These are phyloP conservation scores for Manis javanica DNA, from an alignment of 2,797 vertebrate genomes.

Conservation along the genomic window DNA sequence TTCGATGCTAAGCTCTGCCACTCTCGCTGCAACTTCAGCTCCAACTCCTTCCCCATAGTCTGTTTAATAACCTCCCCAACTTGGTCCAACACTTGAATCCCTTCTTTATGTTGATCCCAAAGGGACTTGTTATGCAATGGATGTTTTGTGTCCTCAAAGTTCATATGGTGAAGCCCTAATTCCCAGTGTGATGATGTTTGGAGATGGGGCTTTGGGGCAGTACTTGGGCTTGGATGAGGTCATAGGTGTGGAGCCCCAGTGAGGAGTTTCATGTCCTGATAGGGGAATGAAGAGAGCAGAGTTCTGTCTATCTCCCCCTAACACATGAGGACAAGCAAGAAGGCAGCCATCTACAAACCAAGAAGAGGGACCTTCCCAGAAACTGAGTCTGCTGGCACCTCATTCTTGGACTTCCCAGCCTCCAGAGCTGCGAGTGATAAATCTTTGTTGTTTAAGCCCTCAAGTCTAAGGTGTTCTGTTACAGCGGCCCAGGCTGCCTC, in stretches of 20 bases:
- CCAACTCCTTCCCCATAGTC: rapidly evolving
- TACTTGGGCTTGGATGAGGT: not conserved
- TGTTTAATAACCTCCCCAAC: not conserved
- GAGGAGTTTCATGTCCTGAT: not conserved
- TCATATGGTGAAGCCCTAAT: not conserved
- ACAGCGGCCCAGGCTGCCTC: not conserved
- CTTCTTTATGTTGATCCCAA: not conserved
- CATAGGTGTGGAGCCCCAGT: too few relatives aligned
- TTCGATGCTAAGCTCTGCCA: not conserved
- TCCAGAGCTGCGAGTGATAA: not conserved
- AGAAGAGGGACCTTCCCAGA: not conserved
- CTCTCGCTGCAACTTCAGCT: not conserved
- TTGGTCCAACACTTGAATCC: not conserved
- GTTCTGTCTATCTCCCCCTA: not conserved
- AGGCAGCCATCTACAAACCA: not conserved
- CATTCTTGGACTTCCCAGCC: not conserved
- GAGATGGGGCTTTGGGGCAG: not conserved
- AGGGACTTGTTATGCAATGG: not conserved
- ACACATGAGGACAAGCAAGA: not conserved
- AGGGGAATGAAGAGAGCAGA: not conserved
- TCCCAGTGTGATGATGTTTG: not conserved
- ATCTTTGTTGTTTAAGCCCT: not conserved
- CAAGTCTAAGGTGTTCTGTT: too few relatives aligned
- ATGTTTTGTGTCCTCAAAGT: not conserved
- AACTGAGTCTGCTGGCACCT: not conserved